Base-by-base conservation (phyloP, 2,888 invertebrate species). In the Physocephala rufipes region DNA sequence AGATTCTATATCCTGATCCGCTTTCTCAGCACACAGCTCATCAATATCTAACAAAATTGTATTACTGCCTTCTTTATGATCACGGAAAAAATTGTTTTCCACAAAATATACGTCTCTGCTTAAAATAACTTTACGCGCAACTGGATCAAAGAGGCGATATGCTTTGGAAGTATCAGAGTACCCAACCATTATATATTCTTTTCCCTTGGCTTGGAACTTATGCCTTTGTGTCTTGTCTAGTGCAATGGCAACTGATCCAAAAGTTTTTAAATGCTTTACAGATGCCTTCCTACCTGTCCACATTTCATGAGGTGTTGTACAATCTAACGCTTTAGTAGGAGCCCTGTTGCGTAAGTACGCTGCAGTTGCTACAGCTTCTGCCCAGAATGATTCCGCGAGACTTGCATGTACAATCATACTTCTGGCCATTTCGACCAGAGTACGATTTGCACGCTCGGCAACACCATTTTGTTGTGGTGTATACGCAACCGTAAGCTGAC, bases 391-490 rank as follows among this genome's bases (percentile, higher is more conserved):
- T 61, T 61, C 61, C 30, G 30, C 61, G 15, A 61, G 30, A 9
- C 19, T 16, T 7, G 61, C 61, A 36, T 36, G 36, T 7, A 61
- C 3, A 13, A 61, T 4, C 61, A 61, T 61, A 61, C 61, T 36
- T 19, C 61, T 36, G 12, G 19, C 61, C 61, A 61, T 61, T 5
- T 61, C 61, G 3, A 61, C 36, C 2, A 61, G 16, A 2, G 58
- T 58, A 16, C 58, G 24, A 15, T 58, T 58, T 1, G 24, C 19
- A 4, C 16, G 73, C 21, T 77, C 74, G 1, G 76, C 75, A 12
- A 76, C 70, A 1, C 77, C 73, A 26, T 76, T 77, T 49, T 76
- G 76, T 26, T 76, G 75, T 1, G 76, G 75, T 58, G 74, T 76
- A 30, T 75, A 70, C n/a, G 71, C 67, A 1, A 69, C 58, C 1